Conservation (phyloP, 2,888 invertebrate species). For the Cheilosia soror region DNA sequence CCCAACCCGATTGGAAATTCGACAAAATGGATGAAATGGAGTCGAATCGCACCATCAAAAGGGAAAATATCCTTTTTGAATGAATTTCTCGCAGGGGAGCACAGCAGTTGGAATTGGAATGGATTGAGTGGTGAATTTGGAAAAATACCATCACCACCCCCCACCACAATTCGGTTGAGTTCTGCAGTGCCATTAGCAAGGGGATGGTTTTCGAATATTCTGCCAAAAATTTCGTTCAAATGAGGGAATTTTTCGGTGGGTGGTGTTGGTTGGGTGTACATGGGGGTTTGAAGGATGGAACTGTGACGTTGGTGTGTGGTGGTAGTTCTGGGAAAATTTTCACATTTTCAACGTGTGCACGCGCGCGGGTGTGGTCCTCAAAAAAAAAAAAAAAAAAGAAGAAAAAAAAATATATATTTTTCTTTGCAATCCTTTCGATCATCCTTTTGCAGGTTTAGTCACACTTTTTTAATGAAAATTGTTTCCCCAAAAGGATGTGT, state of each 20-base stretch:
- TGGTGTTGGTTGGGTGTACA: slow-evolving; percentile 17
- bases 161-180: slow-evolving; percentile 52
- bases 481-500: slow-evolving; percentile 5
- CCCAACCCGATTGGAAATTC: slow-evolving; percentile 65
- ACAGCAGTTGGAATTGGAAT: slow-evolving; percentile 15
- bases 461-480: not conserved
- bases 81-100: slow-evolving; percentile 39
- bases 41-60: slow-evolving; percentile 19
- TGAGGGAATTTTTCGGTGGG: slow-evolving; percentile 62
- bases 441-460: slow-evolving; percentile 36
- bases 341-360: slow-evolving; percentile 80
- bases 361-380: slow-evolving; percentile 83
- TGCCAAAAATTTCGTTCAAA: slow-evolving; percentile 73
- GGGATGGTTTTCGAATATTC: slow-evolving; percentile 65
- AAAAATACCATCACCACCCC: slow-evolving; percentile 39
- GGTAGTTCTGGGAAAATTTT: slow-evolving; percentile 77
- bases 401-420: slow-evolving; percentile 38
- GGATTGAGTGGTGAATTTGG: slow-evolving; percentile 61
- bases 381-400: slow-evolving; percentile 29
- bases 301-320: slow-evolving; percentile 60
- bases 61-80: slow-evolving; percentile 52
- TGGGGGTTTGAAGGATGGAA: slow-evolving; percentile 2
- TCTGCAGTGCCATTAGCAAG: slow-evolving; percentile 29
- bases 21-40: slow-evolving; percentile 31
- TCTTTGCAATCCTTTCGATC: slow-evolving; percentile 24